Evolutionary conservation across 1,140 invertebrate genomes (phyloP), one percentile per base, ranked within the genome.

Genomic region (Homarus americanus): DNA sequence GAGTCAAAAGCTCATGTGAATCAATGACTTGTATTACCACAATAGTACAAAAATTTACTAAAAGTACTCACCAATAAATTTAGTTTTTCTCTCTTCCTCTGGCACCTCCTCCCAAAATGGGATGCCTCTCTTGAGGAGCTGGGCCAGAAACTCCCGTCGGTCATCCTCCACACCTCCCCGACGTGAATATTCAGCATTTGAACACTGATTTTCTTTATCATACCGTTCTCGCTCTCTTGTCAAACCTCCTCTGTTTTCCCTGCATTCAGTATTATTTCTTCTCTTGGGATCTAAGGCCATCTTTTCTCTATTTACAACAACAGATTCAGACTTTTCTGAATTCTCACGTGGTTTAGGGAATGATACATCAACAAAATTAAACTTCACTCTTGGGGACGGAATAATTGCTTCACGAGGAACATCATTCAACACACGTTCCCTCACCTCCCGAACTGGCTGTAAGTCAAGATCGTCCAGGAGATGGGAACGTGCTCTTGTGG

Each of bases 61-160:
- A 49, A 49, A 66, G 44, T 28, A 1, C 78, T 49, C 53, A 89
- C 87, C 87, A 44, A 89, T 89, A 58, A 49, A 49, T 40, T 49
- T 83, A 24, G 40, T 49, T 36, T 41, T 83, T 12, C 40, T 32
- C 34, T 90, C 87, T 5, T 82, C 79, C 76, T 83, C 79, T 0
- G 87, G 72, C 41, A 90, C 87, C 32, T 90, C 87, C 49, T 90
- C 87, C 87, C 87, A 90, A 17, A 83, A 69, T 24, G 87, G 87
- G 24, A 90, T 34, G 32, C 87, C 87, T 72, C 40, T 73, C 80
- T 41, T 90, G 41, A 90, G 38, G 24, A 90, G 66, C 44, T 76
- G 76, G 0, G 40, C 10, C 49, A 90, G 20, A 58, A 76, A 90
- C 41, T 83, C 66, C 12, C 44, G 79, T 2, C 80, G 80, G 32